Evolutionary conservation across 2,797 vertebrate genomes (phyloP).

Genomic region (Nothura maculosa): DNA sequence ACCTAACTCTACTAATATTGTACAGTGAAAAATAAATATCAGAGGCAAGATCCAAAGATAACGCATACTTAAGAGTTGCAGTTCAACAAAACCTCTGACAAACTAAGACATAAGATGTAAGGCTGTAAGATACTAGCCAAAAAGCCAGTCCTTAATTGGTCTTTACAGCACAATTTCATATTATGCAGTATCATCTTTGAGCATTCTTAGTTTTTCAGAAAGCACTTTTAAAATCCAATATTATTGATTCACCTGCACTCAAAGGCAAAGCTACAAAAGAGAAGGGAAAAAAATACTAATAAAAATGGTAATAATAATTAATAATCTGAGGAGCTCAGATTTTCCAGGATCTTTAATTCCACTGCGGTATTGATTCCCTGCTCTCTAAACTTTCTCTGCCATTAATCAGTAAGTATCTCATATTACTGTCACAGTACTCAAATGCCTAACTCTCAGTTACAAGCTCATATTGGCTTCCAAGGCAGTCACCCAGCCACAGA

Average conservation of each 20-base stretch:
- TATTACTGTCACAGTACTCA: background rate
- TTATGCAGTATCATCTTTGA: background rate
- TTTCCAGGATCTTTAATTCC: background rate
- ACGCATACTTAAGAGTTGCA: background rate
- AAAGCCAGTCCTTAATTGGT: background rate
- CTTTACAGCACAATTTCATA: background rate
- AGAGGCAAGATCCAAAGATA: constrained; percentile 19
- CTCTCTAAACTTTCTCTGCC: background rate
- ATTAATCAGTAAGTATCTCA: background rate
- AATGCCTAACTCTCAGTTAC: background rate
- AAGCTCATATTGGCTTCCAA: background rate
- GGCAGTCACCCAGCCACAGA: background rate
- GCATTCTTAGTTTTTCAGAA: background rate
- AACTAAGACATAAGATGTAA: background rate
- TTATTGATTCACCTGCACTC: background rate
- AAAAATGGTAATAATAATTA: background rate
- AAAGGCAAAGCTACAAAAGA: background rate
- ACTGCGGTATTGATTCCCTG: background rate
- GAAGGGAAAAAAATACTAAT: background rate
- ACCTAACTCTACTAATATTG: constrained; percentile 27
- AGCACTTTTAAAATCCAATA: background rate
- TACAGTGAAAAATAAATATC: background rate
- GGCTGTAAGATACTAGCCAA: background rate
- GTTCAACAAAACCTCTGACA: background rate
- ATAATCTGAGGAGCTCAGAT: background rate